phyloP scores from a whole-genome alignment of 2,888 invertebrate species.

The Anodontia alba region DNA sequence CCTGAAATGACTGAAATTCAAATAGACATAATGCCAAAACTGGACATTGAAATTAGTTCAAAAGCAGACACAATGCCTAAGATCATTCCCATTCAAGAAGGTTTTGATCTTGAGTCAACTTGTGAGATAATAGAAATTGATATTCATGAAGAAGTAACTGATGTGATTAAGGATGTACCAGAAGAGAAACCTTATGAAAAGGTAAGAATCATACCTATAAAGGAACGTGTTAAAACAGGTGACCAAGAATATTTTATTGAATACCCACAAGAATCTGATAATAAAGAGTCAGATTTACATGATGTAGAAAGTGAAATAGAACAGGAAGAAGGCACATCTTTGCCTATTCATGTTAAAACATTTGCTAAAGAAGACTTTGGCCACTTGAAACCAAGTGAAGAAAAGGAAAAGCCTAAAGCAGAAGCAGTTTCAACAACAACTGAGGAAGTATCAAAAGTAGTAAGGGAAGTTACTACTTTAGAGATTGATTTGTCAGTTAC shows the following conservation, averaged over 20 bases:
- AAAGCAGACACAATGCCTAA: background rate
- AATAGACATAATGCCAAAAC: background rate
- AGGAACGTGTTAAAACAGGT: constrained; percentile 37
- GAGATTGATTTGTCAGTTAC: background rate
- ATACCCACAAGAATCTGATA: constrained; percentile 39
- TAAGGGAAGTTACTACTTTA: background rate
- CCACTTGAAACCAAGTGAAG: constrained; percentile 15
- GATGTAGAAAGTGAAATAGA: background rate
- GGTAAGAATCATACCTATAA: constrained; percentile 38
- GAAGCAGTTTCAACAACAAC: background rate
- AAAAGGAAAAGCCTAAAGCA: too few relatives aligned
- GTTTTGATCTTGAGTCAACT: background rate
- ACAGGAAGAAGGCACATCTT: too few relatives aligned
- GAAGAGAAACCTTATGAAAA: constrained; percentile 20
- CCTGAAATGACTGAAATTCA: constrained; percentile 8
- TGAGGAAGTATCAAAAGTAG: constrained; percentile 14
- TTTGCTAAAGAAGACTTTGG: too few relatives aligned
- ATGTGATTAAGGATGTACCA: background rate
- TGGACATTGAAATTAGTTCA: background rate
- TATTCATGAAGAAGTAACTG: constrained; percentile 31
- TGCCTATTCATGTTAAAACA: too few relatives aligned
- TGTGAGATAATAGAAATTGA: constrained; percentile 41
- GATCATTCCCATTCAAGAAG: background rate
- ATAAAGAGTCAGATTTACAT: background rate
- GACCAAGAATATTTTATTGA: constrained; percentile 55